phyloP scores from a whole-genome alignment of 1,140 invertebrate genomes.

The Copidosoma floridanum region DNA sequence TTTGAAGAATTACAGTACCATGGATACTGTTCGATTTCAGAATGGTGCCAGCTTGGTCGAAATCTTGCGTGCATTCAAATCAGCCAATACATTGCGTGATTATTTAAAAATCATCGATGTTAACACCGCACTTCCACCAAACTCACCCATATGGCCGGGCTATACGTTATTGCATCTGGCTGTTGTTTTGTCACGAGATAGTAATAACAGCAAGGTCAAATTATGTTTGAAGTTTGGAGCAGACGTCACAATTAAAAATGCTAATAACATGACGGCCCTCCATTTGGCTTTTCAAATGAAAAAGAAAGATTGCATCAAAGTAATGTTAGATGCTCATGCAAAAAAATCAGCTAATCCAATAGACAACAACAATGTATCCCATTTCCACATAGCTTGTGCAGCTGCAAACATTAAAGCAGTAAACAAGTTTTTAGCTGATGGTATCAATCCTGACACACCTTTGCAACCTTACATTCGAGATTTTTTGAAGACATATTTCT shows the following conservation, averaged over 20 bases:
- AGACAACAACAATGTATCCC: too few species aligned
- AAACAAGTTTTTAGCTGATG: too few species aligned
- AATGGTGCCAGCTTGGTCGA: not conserved
- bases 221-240: not conserved
- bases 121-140: too few species aligned
- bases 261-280: not conserved
- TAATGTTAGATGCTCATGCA: too few species aligned
- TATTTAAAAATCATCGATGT: not conserved
- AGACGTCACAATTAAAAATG: not conserved
- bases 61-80: too few species aligned
- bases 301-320: too few species aligned
- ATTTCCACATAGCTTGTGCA: too few species aligned
- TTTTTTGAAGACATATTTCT: too few species aligned
- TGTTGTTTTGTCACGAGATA: not conserved
- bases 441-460: too few species aligned
- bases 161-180: not conserved
- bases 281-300: not conserved
- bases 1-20: not conserved
- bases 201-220: not conserved
- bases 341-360: too few species aligned
- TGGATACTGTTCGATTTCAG: not conserved
- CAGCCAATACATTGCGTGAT: not conserved
- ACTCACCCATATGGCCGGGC: not conserved
- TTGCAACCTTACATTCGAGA: too few species aligned
- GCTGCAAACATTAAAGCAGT: too few species aligned